These are phyloP conservation scores for Cremastobaeus sp. DNA, from an alignment of 2,888 invertebrate genomes.

Conservation along the genomic window DNA sequence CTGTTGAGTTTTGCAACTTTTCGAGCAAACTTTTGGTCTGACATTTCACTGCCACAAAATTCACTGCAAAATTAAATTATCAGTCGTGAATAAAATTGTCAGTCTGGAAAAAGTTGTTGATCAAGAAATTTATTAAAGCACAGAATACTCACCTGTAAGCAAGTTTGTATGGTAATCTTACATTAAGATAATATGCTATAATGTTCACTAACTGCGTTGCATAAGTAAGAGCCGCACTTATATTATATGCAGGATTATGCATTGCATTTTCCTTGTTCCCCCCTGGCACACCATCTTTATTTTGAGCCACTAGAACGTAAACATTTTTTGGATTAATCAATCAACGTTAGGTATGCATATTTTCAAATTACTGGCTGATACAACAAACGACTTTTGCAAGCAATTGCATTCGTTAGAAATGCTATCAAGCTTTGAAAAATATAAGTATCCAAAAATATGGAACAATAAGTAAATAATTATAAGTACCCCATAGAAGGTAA, in stretches of 20 bases:
- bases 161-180: conserved; percentile 87
- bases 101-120: too few species aligned
- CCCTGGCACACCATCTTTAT: conserved; percentile 79
- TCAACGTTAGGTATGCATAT: too few species aligned
- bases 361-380: too few species aligned
- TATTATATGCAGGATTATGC: conserved; percentile 85
- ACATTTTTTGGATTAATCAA: background rate
- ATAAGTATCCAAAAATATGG: too few species aligned
- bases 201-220: conserved; percentile 91
- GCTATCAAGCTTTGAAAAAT: too few species aligned
- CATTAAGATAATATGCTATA: conserved; percentile 90
- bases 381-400: too few species aligned
- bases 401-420: too few species aligned
- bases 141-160: conserved; percentile 81
- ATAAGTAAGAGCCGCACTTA: conserved; percentile 88
- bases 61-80: conserved; percentile 81
- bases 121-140: background rate
- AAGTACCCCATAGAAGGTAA: conserved; percentile 87
- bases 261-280: conserved; percentile 81
- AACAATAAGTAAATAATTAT: too few species aligned
- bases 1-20: conserved; percentile 89
- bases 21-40: conserved; percentile 85
- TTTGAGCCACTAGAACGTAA: conserved; percentile 79
- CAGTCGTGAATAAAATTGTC: background rate
- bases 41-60: conserved; percentile 86